Evolutionary conservation across 2,113 vertebrate species (phyloP).

Genomic region (Mesoclemmys tuberculata): DNA sequence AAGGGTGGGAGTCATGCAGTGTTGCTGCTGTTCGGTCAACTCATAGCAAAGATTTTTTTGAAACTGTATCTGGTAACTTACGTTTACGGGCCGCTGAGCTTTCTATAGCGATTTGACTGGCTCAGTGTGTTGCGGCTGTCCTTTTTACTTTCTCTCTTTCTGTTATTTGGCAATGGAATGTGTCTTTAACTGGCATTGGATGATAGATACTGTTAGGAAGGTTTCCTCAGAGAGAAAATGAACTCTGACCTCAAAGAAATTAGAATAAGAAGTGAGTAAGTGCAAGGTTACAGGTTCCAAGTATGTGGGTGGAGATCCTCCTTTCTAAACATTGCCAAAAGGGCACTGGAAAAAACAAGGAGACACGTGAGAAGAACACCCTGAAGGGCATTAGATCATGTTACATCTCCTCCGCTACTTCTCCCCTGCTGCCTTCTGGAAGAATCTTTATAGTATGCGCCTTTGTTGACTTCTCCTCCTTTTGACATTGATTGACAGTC

Average conservation of each 20-base stretch:
- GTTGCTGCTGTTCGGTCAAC: background rate
- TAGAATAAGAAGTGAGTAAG: slow-evolving; percentile 31
- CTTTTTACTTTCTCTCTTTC: background rate
- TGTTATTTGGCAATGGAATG: background rate
- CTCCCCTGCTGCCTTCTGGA: background rate
- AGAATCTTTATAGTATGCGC: background rate
- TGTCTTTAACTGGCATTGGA: background rate
- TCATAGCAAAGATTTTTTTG: background rate
- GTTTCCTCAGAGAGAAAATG: slow-evolving; percentile 3
- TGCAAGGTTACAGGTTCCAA: background rate
- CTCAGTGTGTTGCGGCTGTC: background rate
- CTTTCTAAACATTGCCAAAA: background rate
- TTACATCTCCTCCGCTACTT: background rate
- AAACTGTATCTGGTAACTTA: background rate
- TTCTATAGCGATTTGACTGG: background rate
- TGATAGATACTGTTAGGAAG: slow-evolving; percentile 3
- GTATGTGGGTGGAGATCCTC: slow-evolving; percentile 20
- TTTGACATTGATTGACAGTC: background rate
- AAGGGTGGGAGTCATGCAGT: background rate
- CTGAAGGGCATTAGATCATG: background rate
- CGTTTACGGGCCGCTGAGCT: background rate
- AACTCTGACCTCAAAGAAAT: background rate
- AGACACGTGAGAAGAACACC: background rate
- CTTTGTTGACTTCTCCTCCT: background rate
- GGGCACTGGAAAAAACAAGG: background rate